Percentiles rank a stretch among this genome's conserved stretches.
Conservation (phyloP, 1,140 invertebrate genomes). For the Mesaphorura yosii region DNA sequence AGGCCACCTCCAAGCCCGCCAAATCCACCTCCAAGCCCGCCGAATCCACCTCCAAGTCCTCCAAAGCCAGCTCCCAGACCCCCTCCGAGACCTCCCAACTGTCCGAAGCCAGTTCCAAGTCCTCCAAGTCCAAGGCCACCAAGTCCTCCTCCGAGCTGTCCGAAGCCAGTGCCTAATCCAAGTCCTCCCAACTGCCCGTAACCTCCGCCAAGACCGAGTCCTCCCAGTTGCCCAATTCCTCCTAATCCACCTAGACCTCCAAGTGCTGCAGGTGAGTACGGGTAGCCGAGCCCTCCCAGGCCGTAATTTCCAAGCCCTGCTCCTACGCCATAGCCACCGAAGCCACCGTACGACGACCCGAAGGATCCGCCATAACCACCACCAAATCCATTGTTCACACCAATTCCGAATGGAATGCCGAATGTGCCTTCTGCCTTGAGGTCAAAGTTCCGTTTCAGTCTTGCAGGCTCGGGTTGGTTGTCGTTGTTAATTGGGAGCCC, state of each 20-base stretch:
- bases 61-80: no score
- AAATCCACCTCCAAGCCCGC: no score
- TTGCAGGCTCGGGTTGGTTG: slow-evolving; percentile 13
- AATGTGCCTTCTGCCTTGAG: slow-evolving; percentile 9
- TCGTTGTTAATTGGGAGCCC: not conserved
- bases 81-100: no score
- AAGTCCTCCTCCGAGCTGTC: no score
- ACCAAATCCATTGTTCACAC: slow-evolving; percentile 2
- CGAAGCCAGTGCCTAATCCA: no score
- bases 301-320: slow-evolving; percentile 1
- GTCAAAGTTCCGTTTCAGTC: not conserved
- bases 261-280: not conserved
- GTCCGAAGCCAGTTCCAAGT: no score
- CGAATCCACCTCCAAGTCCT: no score
- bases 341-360: no score
- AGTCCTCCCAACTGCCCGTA: no score
- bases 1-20: no score
- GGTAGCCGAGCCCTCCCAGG: slow-evolving; percentile 5
- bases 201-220: not conserved
- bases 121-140: no score
- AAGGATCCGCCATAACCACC: slow-evolving; percentile 2
- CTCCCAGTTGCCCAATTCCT: not conserved
- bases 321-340: no score
- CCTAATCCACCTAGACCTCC: slow-evolving; percentile 2
- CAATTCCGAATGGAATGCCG: slow-evolving; percentile 1